A percentile compares a stretch with the other conserved stretches of the same genome.
Conservation (phyloP, 1,140 invertebrate genomes). For the Saccostrea glomerata region DNA sequence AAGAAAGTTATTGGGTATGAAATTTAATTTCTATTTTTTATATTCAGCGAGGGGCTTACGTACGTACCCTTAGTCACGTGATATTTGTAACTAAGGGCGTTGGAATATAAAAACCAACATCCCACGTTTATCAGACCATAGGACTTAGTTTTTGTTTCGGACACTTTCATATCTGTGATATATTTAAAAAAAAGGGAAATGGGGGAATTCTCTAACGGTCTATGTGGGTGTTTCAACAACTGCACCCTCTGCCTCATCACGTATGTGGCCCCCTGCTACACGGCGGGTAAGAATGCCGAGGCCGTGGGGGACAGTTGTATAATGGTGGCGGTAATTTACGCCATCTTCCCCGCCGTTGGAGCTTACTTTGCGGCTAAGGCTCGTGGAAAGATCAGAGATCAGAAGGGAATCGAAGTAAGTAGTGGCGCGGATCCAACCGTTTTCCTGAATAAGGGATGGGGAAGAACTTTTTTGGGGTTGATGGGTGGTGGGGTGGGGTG, state of each 20-base stretch:
- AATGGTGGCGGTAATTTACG: slow-evolving; percentile 55
- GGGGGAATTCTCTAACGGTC: slow-evolving; percentile 58
- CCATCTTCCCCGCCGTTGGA: slow-evolving; percentile 51
- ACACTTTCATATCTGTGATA: slow-evolving; percentile 1
- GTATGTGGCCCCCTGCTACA: slow-evolving; percentile 69
- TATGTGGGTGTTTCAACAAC: slow-evolving; percentile 69
- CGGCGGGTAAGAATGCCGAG: slow-evolving; percentile 66
- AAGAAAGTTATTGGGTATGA: too few relatives aligned
- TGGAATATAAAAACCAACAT: not conserved
- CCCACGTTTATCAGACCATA: not conserved
- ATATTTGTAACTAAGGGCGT: not conserved
- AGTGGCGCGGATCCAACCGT: not conserved
- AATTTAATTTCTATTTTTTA: too few relatives aligned
- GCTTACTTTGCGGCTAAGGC: slow-evolving; percentile 49
- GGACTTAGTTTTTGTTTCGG: too few relatives aligned
- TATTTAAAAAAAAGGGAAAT: slow-evolving; percentile 3
- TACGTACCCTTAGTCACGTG: not conserved
- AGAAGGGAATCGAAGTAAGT: slow-evolving; percentile 57
- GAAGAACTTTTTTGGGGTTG: too few relatives aligned
- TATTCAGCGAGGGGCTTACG: too few relatives aligned
- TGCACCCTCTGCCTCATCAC: slow-evolving; percentile 65
- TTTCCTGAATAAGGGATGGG: too few relatives aligned
- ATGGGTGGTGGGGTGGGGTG: too few relatives aligned
- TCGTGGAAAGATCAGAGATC: slow-evolving; percentile 60
- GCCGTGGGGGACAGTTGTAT: slow-evolving; percentile 64